Evolutionary conservation across 1,140 invertebrate genomes (phyloP).

Genomic region (Acromyrmex charruanus): DNA sequence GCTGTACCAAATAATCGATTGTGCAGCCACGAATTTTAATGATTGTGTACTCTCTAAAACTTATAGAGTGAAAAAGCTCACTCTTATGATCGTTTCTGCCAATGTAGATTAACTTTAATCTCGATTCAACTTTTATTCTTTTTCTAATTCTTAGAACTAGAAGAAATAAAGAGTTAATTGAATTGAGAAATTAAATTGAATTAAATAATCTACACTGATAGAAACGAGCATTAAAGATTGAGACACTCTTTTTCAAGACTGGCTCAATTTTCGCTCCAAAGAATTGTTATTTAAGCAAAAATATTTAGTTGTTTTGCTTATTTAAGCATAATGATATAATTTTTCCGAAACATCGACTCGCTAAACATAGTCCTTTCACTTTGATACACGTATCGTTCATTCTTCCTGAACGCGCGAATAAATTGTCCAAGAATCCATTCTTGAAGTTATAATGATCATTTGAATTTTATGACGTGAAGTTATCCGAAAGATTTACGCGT

Average conservation of each 20-base stretch:
- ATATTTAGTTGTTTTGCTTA: neutral
- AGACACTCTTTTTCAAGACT: too few relatives aligned
- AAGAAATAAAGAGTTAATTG: too few relatives aligned
- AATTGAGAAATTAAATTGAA: too few relatives aligned
- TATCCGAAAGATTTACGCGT: constrained; percentile 7
- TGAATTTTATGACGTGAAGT: neutral
- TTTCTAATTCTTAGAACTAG: too few relatives aligned
- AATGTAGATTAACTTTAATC: too few relatives aligned
- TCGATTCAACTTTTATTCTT: too few relatives aligned
- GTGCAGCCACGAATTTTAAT: neutral
- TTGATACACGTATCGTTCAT: constrained; percentile 6
- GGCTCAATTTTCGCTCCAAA: too few relatives aligned
- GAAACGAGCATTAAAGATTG: too few relatives aligned
- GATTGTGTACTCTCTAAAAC: neutral
- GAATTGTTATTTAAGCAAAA: neutral
- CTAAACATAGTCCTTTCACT: constrained; percentile 13
- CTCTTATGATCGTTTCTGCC: too few relatives aligned
- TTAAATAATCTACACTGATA: too few relatives aligned
- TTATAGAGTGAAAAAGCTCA: too few relatives aligned
- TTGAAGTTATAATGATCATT: constrained; percentile 12
- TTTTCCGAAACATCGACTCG: neutral
- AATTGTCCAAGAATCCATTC: neutral
- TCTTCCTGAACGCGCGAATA: constrained; percentile 9
- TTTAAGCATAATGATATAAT: neutral
- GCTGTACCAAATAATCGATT: neutral